Evolutionary conservation across 1,140 invertebrate species (phyloP), one percentile per base, ranked within the genome.

Genomic region (Macrobrachium nipponense): DNA sequence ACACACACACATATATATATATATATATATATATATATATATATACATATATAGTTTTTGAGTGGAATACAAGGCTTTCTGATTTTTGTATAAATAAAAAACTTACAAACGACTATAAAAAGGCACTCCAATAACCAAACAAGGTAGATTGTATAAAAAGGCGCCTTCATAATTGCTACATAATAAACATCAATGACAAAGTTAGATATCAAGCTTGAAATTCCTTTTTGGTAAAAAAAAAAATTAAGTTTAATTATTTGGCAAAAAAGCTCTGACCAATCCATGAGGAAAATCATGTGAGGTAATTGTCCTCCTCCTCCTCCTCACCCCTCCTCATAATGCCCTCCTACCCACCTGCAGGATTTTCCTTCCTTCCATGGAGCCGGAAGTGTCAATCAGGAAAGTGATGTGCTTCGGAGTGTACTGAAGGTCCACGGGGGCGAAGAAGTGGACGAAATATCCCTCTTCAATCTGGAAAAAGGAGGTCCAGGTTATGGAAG

Each of bases 371-470:
- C 94, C 94, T 36, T 89, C 90, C 95, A 95, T 96, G 61, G 94
- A 95, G 36, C 93, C 93, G 62, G 94, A 95, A 0, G 93, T 93
- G 90, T 95, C 95, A 85, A 95, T 91, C 11, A 95, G 93, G 89
- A 95, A 95, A 8, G 95, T 92, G 5, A 95, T 94, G 88, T 95
- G 93, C 90, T 95, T 95, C 20, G 92, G 92, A 64, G 95, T 90
- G 5, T 94, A 92, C 62, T 92, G 91, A 75, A 95, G 90, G 62
- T 91, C 90, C 15, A 89, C 82, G 3, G 95, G 95, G 2, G 94
- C 93, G 89, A 95, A 95, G 91, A 95, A 95, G 89, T 96, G 95
- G 4, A 96, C 94, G 90, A 96, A 96, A 90, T 95, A 95, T 0
- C 95, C 95, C 88, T 95, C 94, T 86, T 94, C 93, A 8, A 95